A percentile compares a stretch with the other conserved stretches of the same genome.
These are phyloP conservation scores for Istiophorus platypterus DNA, from an alignment of 2,113 vertebrate genomes.

Conservation along the genomic window DNA sequence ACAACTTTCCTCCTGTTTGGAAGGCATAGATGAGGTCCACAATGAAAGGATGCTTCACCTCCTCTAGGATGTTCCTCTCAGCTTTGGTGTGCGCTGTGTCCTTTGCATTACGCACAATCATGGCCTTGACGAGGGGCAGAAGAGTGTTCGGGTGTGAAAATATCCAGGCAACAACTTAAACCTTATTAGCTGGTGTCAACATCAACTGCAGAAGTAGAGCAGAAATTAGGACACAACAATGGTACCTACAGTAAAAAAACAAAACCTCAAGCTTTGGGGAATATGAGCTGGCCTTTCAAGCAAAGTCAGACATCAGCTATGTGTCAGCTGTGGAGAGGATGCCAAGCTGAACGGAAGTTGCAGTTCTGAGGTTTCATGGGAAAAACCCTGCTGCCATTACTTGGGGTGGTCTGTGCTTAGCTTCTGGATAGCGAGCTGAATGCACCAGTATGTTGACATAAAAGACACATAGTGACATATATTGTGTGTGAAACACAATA, in stretches of 20 bases:
- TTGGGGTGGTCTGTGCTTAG: conserved; percentile 40
- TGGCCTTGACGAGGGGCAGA: conserved; percentile 85
- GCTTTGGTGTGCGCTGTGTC: conserved; percentile 99
- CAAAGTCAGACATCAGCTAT: conserved; percentile 27
- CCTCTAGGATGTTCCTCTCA: conserved; percentile 97
- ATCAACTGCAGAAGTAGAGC: conserved; percentile 33
- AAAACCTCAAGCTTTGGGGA: conserved; percentile 60
- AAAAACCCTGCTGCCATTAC: conserved; percentile 26
- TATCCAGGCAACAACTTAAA: background rate
- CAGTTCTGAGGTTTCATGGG: conserved; percentile 53
- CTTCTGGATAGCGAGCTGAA: conserved; percentile 35
- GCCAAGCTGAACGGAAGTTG: conserved; percentile 44
- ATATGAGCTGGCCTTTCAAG: conserved; percentile 43
- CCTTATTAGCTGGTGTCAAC: conserved; percentile 9
- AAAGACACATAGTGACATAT: conserved; percentile 17
- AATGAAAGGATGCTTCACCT: conserved; percentile 98
- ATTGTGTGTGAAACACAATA: conserved; percentile 18
- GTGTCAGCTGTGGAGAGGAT: conserved; percentile 45
- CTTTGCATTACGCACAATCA: conserved; percentile 98
- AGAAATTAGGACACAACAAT: conserved; percentile 6
- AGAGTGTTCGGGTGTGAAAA: background rate
- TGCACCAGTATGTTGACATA: conserved; percentile 25
- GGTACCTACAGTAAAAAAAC: conserved; percentile 52
- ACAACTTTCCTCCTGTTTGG: conserved; percentile 99
- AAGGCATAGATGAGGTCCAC: conserved; percentile 99